Base-by-base conservation (phyloP, 1,140 invertebrate species). In the Drosophila pachea region DNA sequence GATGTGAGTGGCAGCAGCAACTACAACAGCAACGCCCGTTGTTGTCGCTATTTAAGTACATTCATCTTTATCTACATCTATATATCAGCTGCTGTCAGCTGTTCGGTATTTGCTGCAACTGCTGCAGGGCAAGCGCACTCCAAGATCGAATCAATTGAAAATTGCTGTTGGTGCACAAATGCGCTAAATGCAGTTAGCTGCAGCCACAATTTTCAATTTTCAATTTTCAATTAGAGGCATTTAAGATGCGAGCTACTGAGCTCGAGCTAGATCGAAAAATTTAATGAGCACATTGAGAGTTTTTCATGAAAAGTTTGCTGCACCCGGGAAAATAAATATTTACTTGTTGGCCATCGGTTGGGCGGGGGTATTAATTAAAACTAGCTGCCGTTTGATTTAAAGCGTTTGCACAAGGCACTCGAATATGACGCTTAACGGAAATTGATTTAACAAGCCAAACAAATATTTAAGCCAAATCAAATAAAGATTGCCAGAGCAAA, bases 161-260 rank as follows among this genome's bases (percentile, higher is more conserved):
- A 14, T 49, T 53, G 38, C 49, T 40, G 45, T 53, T 38, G 35
- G 40, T 36, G 52, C 45, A 29, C 33, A 58, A 58, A 49, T 58
- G 54, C 45, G 43, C 54, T 42, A 58, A 58, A 49, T 58, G 54
- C 45, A 50, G 63, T 66, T 66, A 59, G 33, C 22, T 22, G 55
- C 35, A 32, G 40, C n/a, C 7, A 45, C 40, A 38, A 48, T 22
- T 40, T 49, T 50, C 42, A 66, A 58, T 58, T 65, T 49, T 7
- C 22, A 33, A 42, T 56, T 56, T 33, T 22, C 22, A 9, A 31
- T 6, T 32, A 16, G 0, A 9, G 9, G 9, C 4, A 16, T 35
- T 45, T 43, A 42, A 29, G 32, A 7, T n/a, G 29, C 22, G 22
- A 22, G 22, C 22, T 2, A 3, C 22, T 2, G 22, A 22, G 22